Conservation (phyloP, 2,888 invertebrate species). For the Aporophyla lueneburgensis region DNA sequence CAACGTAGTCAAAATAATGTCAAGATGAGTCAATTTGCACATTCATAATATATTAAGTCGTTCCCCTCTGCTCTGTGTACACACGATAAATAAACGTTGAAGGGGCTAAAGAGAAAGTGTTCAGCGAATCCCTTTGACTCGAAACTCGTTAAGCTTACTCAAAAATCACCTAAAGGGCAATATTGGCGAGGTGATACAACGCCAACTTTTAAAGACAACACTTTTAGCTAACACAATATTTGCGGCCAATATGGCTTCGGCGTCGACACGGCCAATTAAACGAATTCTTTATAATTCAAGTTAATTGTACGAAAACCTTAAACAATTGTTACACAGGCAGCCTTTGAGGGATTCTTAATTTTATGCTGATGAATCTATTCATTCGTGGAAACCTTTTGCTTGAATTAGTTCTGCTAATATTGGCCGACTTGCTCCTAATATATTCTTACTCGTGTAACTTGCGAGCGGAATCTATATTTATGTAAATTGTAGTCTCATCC, state of each 20-base stretch:
- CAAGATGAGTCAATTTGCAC: conserved; percentile 53
- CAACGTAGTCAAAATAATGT: conserved; percentile 54
- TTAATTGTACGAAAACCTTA: conserved; percentile 20
- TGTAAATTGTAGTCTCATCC: neutral
- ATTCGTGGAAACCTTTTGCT: conserved; percentile 23
- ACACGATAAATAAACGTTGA: conserved; percentile 46
- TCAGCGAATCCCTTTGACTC: conserved; percentile 39
- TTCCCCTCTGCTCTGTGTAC: conserved; percentile 21
- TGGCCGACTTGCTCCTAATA: conserved; percentile 16
- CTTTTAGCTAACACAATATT: conserved; percentile 25
- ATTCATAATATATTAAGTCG: conserved; percentile 54
- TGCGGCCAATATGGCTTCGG: conserved; percentile 1
- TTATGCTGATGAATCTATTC: conserved; percentile 39
- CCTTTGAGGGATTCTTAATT: conserved; percentile 27
- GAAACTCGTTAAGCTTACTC: conserved; percentile 31
- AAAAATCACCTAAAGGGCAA: conserved; percentile 44
- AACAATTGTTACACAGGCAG: conserved; percentile 14
- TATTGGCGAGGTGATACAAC: conserved; percentile 21
- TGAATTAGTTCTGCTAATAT: conserved; percentile 45
- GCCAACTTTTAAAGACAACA: conserved; percentile 24
- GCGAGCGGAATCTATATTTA: conserved; percentile 6
- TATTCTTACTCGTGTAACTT: conserved; percentile 39
- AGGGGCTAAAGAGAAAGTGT: conserved; percentile 29
- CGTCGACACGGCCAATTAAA: neutral
- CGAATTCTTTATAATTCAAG: conserved; percentile 13